Conservation (phyloP, 2,888 invertebrate genomes). For the Argyresthia goedartella region DNA sequence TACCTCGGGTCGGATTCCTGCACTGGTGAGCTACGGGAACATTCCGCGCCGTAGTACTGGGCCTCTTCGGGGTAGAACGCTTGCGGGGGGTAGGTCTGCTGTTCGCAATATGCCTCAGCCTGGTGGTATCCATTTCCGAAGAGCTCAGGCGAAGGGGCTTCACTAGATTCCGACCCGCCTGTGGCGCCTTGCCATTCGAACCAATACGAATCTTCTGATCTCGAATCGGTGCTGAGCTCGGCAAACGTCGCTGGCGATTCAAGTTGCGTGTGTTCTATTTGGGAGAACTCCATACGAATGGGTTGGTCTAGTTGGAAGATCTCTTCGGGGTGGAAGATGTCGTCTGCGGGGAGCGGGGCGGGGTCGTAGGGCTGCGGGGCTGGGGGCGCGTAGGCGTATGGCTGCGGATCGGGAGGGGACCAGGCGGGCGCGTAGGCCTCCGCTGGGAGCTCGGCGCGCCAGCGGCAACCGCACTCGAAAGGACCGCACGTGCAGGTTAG, state of each 20-base stretch:
- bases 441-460: constrained; percentile 41
- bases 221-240: constrained; percentile 78
- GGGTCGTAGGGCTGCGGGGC: constrained; percentile 68
- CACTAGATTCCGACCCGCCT: constrained; percentile 61
- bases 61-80: constrained; percentile 55
- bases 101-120: constrained; percentile 50
- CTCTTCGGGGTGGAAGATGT: constrained; percentile 82
- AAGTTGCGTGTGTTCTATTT: constrained; percentile 55
- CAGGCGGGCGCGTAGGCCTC: constrained; percentile 42
- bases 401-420: constrained; percentile 43
- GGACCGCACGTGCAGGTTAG: constrained; percentile 80
- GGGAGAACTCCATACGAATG: constrained; percentile 72
- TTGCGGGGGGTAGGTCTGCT: constrained; percentile 42
- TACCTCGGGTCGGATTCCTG: constrained; percentile 47
- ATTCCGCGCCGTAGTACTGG: constrained; percentile 48
- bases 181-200: constrained; percentile 66
- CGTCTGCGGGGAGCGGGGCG: constrained; percentile 70
- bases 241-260: constrained; percentile 79
- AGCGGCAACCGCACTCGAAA: constrained; percentile 79
- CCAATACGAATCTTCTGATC: constrained; percentile 73
- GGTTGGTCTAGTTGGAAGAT: constrained; percentile 84
- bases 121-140: constrained; percentile 51
- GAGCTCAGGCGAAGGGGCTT: constrained; percentile 70
- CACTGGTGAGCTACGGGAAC: constrained; percentile 40
- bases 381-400: constrained; percentile 43